Conservation (phyloP, 1,140 invertebrate genomes). For the Diorhabda carinulata region DNA sequence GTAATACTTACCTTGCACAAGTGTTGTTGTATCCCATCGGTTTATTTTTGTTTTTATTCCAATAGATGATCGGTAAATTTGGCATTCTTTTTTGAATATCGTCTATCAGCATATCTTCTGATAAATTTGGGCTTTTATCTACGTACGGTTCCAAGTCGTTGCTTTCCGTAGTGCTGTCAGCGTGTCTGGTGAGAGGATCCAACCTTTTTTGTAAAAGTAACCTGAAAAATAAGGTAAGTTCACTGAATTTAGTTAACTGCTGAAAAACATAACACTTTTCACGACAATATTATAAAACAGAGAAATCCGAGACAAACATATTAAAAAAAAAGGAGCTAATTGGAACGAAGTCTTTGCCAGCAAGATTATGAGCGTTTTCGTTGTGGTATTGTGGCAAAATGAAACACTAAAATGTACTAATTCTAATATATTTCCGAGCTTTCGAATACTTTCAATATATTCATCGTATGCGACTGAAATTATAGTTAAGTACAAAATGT, state of each 20-base stretch:
- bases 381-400: too few species aligned
- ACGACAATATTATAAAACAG: not conserved
- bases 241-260: not conserved
- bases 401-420: too few species aligned
- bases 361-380: not conserved
- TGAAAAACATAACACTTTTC: not conserved
- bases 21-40: conserved; percentile 68
- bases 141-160: conserved; percentile 56
- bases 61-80: conserved; percentile 77
- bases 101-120: conserved; percentile 72
- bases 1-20: conserved; percentile 54
- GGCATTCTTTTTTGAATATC: conserved; percentile 73
- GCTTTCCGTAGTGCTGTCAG: conserved; percentile 43
- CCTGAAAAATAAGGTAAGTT: not conserved
- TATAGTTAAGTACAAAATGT: too few species aligned
- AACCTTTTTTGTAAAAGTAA: conserved; percentile 46
- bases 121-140: conserved; percentile 62
- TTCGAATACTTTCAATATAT: too few species aligned
- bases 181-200: conserved; percentile 42
- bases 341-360: not conserved
- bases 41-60: conserved; percentile 74
- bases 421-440: too few species aligned
- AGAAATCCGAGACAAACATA: not conserved
- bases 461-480: too few species aligned
- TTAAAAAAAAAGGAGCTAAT: not conserved